These are phyloP conservation scores for Ctenoplectra terminalis DNA, from an alignment of 1,140 invertebrate species.

Conservation along the genomic window DNA sequence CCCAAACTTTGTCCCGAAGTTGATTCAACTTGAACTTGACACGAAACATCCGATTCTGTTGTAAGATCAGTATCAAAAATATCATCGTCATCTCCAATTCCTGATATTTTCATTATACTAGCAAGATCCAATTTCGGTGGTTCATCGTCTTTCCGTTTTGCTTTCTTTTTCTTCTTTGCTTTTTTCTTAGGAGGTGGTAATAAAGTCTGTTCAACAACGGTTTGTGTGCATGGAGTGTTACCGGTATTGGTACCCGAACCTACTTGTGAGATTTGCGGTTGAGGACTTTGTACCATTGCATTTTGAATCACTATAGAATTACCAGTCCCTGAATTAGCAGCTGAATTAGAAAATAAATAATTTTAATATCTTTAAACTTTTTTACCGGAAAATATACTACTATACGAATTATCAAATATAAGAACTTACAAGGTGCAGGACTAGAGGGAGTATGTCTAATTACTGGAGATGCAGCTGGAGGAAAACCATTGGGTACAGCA, in stretches of 20 bases:
- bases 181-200: constrained; percentile 82
- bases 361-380: constrained; percentile 1
- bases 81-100: constrained; percentile 83
- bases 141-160: constrained; percentile 84
- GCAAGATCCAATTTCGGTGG: constrained; percentile 83
- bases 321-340: constrained; percentile 76
- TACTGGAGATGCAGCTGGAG: constrained; percentile 78
- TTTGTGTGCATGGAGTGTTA: constrained; percentile 71
- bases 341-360: constrained; percentile 26
- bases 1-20: constrained; percentile 58
- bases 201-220: constrained; percentile 78
- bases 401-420: constrained; percentile 1
- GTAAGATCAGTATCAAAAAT: constrained; percentile 79
- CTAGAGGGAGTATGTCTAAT: constrained; percentile 81
- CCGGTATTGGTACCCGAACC: constrained; percentile 68
- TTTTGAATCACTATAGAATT: constrained; percentile 82
- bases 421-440: constrained; percentile 79
- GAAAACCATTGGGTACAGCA: constrained; percentile 82
- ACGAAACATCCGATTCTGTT: constrained; percentile 71
- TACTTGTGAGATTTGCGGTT: constrained; percentile 78
- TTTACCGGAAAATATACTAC: neutral
- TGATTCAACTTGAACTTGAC: constrained; percentile 62
- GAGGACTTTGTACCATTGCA: constrained; percentile 81
- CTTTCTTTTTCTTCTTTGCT: constrained; percentile 82
- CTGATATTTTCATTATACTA: constrained; percentile 84